phyloP scores from a whole-genome alignment of 2,113 vertebrate species.

The Ceyx margarethae region DNA sequence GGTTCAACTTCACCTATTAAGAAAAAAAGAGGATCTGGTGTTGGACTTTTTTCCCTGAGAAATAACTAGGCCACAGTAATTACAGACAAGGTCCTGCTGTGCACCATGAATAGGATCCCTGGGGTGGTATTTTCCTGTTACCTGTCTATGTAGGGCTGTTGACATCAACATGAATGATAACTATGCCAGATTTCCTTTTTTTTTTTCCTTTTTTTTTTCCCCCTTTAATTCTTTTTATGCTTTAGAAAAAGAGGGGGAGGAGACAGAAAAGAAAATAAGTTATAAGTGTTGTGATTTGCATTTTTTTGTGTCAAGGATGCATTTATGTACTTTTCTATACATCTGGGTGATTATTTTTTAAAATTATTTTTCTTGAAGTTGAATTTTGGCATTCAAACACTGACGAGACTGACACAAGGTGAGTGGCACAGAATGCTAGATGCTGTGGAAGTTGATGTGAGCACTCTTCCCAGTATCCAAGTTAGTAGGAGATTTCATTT shows the following conservation, averaged over 20 bases:
- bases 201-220: background rate
- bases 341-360: conserved; percentile 29
- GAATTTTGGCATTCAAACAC: conserved; percentile 5
- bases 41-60: conserved; percentile 74
- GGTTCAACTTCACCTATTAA: conserved; percentile 86
- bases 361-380: conserved; percentile 26
- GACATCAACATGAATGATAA: conserved; percentile 75
- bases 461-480: background rate
- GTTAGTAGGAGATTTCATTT: background rate
- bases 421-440: background rate
- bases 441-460: background rate
- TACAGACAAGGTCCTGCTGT: conserved; percentile 73
- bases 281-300: conserved; percentile 25
- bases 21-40: conserved; percentile 66
- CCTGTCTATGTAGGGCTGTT: conserved; percentile 75
- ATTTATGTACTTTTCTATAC: conserved; percentile 43
- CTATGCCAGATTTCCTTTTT: conserved; percentile 38
- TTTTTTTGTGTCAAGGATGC: conserved; percentile 48
- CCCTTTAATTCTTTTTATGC: background rate
- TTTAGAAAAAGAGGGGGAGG: conserved; percentile 22
- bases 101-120: conserved; percentile 71
- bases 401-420: background rate
- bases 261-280: background rate
- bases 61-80: conserved; percentile 82
- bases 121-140: conserved; percentile 75